phyloP scores from a whole-genome alignment of 2,888 invertebrate species.

The Drosophila koepferae region DNA sequence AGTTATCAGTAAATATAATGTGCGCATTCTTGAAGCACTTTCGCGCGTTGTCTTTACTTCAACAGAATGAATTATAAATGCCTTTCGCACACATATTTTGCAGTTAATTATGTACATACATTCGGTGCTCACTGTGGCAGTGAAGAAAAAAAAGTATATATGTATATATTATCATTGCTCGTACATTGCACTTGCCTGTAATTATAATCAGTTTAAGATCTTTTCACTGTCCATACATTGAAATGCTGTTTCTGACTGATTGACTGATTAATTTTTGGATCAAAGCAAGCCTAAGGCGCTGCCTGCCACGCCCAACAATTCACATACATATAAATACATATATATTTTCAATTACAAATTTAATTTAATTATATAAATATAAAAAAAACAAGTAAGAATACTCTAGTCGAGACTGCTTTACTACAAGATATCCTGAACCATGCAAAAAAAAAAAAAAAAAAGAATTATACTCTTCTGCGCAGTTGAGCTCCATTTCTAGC shows the following conservation, averaged over 20 bases:
- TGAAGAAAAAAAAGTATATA: not conserved
- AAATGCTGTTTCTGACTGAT: not conserved
- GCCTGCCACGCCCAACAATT: not conserved
- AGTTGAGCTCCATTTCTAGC: too few species aligned
- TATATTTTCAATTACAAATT: conserved; percentile 6
- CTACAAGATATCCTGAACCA: too few species aligned
- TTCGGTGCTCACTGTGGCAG: not conserved
- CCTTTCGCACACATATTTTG: conserved; percentile 11
- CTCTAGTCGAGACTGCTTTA: too few species aligned
- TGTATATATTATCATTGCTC: not conserved
- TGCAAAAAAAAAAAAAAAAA: rapidly evolving
- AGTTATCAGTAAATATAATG: conserved; percentile 29
- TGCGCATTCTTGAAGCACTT: conserved; percentile 37
- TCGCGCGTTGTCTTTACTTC: conserved; percentile 14
- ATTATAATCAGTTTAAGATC: conserved; percentile 5
- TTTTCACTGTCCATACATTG: not conserved
- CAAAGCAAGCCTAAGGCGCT: not conserved
- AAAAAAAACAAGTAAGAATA: not conserved
- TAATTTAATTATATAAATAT: conserved; percentile 5
- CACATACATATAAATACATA: not conserved
- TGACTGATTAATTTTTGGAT: conserved; percentile 6
- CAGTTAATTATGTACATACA: conserved; percentile 20
- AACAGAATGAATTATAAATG: conserved; percentile 39
- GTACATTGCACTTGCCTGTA: not conserved
- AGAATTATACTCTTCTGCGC: too few species aligned